These are phyloP conservation scores for Trochalopteron elliotii DNA, from an alignment of 2,113 vertebrate species.

Conservation along the genomic window DNA sequence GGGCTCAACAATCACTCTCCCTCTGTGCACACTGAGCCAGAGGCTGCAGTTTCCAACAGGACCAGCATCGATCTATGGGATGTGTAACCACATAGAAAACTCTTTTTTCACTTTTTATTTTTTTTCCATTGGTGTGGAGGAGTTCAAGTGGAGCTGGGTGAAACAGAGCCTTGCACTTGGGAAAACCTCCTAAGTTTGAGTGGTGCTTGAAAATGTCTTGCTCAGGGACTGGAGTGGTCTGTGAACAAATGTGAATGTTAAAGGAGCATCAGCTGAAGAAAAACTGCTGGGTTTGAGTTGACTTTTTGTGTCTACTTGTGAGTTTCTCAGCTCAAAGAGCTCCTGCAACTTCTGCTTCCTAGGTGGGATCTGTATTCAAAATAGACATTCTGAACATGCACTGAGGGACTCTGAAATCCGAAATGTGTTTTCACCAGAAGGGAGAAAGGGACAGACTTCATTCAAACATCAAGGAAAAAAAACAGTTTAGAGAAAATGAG, in stretches of 20 bases:
- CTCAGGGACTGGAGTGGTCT: neutral
- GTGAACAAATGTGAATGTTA: neutral
- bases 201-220: neutral
- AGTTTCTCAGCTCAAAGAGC: neutral
- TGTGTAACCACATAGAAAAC: neutral
- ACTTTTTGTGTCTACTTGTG: neutral
- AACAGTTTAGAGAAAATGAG: neutral
- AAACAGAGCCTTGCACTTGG: neutral
- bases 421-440: neutral
- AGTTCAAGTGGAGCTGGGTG: neutral
- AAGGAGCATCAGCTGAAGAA: neutral
- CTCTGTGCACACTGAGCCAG: neutral
- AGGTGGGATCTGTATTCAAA: neutral
- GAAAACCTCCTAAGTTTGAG: neutral
- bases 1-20: neutral
- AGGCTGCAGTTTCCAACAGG: neutral
- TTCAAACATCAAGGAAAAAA: neutral
- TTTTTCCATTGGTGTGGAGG: fast-evolving
- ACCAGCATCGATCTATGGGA: neutral
- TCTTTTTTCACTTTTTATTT: neutral
- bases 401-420: neutral
- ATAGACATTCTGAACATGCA: neutral
- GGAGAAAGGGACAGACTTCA: neutral
- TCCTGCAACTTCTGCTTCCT: neutral
- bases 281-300: neutral